Evolutionary conservation across 2,797 vertebrate genomes (phyloP).

Genomic region (Chelonia mydas): DNA sequence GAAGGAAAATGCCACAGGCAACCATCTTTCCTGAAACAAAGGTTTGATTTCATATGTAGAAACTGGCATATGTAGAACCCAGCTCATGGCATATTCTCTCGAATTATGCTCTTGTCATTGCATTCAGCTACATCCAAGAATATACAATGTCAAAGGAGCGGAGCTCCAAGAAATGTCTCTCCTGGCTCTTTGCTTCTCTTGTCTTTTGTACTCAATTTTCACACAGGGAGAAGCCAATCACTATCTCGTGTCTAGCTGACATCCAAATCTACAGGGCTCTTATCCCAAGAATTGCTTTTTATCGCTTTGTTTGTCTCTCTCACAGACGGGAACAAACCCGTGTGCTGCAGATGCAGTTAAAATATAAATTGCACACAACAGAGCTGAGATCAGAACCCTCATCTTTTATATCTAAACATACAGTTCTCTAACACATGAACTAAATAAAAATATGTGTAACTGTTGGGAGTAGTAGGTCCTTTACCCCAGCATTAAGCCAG

Average conservation of each 20-base stretch:
- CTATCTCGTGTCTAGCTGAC: conserved; percentile 2
- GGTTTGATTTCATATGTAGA: neutral
- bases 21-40: conserved; percentile 10
- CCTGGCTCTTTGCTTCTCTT: conserved; percentile 13
- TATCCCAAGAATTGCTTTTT: neutral
- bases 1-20: neutral
- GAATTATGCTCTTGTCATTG: conserved; percentile 28
- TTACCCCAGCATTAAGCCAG: neutral
- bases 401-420: neutral
- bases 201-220: neutral
- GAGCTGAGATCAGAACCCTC: neutral
- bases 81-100: conserved; percentile 26
- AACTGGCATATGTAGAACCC: neutral
- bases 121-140: conserved; percentile 10
- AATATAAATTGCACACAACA: rapidly evolving
- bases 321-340: neutral
- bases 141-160: neutral
- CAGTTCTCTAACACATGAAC: neutral
- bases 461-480: neutral
- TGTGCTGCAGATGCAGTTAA: neutral
- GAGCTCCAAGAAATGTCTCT: conserved; percentile 23
- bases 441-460: neutral
- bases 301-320: neutral
- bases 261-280: conserved; percentile 4
- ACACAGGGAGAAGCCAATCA: neutral